Percentiles rank a stretch among this genome's conserved stretches.
These are phyloP conservation scores for Phytoseiulus persimilis DNA, from an alignment of 2,888 invertebrate genomes.

Conservation along the genomic window DNA sequence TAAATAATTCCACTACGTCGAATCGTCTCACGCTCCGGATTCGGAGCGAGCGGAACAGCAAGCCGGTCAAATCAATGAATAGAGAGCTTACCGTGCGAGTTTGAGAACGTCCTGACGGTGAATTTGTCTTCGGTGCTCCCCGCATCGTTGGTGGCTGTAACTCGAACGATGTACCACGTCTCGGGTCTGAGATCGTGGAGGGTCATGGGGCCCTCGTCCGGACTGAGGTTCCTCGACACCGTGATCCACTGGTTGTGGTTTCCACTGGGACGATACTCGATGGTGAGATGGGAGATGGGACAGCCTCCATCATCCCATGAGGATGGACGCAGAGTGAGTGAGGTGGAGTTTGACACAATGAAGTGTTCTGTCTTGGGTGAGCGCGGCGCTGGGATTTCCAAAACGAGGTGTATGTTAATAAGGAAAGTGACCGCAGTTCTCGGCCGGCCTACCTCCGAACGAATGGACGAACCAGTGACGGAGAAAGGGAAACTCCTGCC, in stretches of 20 bases:
- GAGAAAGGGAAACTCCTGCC: background rate
- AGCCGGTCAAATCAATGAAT: background rate
- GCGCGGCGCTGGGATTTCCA: conserved; percentile 48
- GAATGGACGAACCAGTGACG: background rate
- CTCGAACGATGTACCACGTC: conserved; percentile 33
- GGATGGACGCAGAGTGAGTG: conserved; percentile 49
- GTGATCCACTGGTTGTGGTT: conserved; percentile 26
- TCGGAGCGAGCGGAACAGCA: background rate
- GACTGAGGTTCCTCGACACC: conserved; percentile 31
- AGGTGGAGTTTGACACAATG: conserved; percentile 49
- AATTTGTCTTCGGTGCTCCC: conserved; percentile 24
- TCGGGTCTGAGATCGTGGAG: conserved; percentile 20
- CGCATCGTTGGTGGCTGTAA: conserved; percentile 33
- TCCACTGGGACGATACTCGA: conserved; percentile 1
- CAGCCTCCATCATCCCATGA: conserved; percentile 51
- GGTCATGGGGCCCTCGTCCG: conserved; percentile 36
- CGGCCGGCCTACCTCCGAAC: background rate
- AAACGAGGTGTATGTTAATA: background rate
- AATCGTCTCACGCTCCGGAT: background rate
- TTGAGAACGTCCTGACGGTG: conserved; percentile 32
- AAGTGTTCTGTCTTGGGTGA: conserved; percentile 47
- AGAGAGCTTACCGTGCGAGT: conserved; percentile 29
- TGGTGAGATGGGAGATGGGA: conserved; percentile 47
- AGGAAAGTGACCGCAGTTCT: background rate
- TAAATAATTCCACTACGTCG: background rate